Conservation (phyloP, 2,797 vertebrate genomes). For the Eremophila alpestris region DNA sequence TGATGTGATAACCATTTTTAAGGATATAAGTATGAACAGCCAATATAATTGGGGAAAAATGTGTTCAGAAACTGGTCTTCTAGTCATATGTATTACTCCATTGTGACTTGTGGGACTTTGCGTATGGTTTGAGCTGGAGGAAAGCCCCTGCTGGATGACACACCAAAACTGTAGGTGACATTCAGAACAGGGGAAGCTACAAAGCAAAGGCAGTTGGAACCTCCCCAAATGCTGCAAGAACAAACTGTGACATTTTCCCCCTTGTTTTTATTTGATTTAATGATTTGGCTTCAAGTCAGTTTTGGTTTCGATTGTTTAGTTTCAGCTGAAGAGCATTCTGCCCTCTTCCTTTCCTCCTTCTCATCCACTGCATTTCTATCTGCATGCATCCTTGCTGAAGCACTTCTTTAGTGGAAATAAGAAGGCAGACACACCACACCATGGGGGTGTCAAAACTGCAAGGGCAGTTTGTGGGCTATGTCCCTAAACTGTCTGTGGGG, state of each 20-base stretch:
- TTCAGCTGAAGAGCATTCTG: not conserved
- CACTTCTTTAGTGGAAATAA: not conserved
- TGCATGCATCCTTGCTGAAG: not conserved
- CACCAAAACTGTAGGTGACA: not conserved
- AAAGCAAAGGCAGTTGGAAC: slow-evolving; percentile 10
- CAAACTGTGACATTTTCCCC: not conserved
- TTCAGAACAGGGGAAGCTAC: not conserved
- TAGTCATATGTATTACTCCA: not conserved
- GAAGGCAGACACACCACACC: not conserved
- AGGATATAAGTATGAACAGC: not conserved
- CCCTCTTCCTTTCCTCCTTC: not conserved
- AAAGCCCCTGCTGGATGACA: not conserved
- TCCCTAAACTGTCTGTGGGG: not conserved
- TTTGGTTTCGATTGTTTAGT: not conserved
- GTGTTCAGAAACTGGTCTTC: not conserved
- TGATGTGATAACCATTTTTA: not conserved
- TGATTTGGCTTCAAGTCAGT: slow-evolving; percentile 40
- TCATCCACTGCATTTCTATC: not conserved
- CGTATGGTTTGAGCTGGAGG: not conserved
- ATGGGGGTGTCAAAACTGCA: not conserved
- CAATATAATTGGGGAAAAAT: not conserved
- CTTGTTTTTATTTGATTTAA: slow-evolving; percentile 44
- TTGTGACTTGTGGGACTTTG: not conserved
- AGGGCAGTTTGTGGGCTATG: not conserved
- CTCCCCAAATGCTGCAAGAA: slow-evolving; percentile 7